Percentiles rank a stretch among this genome's conserved stretches.
Conservation (phyloP, 2,797 vertebrate species). For the Poliocrania exsul region DNA sequence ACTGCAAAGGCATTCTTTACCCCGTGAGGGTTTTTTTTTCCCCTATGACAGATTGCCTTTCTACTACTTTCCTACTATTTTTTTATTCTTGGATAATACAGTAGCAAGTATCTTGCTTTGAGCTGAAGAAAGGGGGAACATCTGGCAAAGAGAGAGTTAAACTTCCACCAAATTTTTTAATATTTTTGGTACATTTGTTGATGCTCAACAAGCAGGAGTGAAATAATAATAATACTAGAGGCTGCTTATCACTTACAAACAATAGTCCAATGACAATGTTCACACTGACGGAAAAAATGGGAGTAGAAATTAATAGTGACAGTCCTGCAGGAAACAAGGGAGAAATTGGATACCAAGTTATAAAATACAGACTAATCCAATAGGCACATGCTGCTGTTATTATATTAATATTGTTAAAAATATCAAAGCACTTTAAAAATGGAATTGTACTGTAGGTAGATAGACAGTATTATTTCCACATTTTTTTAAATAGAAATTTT, state of each 20-base stretch:
- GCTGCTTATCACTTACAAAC: constrained; percentile 75
- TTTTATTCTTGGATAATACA: constrained; percentile 6
- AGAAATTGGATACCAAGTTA: constrained; percentile 81
- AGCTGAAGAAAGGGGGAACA: background rate
- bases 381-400: constrained; percentile 79
- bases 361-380: constrained; percentile 81
- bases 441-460: constrained; percentile 71
- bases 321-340: constrained; percentile 78
- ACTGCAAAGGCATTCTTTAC: constrained; percentile 84
- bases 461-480: constrained; percentile 64
- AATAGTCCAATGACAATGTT: constrained; percentile 78
- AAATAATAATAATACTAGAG: constrained; percentile 75
- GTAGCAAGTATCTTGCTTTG: background rate
- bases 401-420: constrained; percentile 83
- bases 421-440: constrained; percentile 76
- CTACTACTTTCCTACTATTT: constrained; percentile 29
- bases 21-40: constrained; percentile 71
- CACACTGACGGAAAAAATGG: constrained; percentile 78
- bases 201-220: constrained; percentile 72
- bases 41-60: constrained; percentile 55
- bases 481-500: constrained; percentile 69
- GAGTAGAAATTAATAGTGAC: constrained; percentile 79
- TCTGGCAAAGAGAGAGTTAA: constrained; percentile 62
- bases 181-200: constrained; percentile 75
- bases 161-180: constrained; percentile 57